A percentile compares a stretch with the other conserved stretches of the same genome.
Conservation (phyloP, 2,113 vertebrate species). For the Promerops cafer region DNA sequence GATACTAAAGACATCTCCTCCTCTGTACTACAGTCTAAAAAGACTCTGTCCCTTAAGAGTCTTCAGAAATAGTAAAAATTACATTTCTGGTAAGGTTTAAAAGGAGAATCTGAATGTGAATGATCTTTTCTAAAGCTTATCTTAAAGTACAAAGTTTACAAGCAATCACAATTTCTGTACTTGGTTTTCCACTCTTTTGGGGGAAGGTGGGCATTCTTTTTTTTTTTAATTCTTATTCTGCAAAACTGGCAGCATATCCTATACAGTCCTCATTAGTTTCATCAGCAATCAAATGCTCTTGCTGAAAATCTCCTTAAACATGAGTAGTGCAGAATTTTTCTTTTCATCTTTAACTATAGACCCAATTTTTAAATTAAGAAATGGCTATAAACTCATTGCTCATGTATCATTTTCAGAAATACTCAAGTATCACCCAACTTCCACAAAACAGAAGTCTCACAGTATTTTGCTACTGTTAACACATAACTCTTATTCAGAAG, state of each 20-base stretch:
- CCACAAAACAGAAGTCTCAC: background rate
- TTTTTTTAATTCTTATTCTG: background rate
- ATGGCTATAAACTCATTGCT: background rate
- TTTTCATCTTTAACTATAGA: background rate
- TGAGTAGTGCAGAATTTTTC: background rate
- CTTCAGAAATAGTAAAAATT: background rate
- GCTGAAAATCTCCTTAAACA: background rate
- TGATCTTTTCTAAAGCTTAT: background rate
- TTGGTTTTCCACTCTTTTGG: background rate
- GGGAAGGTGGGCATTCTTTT: background rate
- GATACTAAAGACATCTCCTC: background rate
- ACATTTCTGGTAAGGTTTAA: background rate
- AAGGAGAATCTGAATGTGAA: background rate
- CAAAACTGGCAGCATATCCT: background rate
- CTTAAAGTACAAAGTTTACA: background rate
- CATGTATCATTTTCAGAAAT: background rate
- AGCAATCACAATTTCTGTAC: background rate
- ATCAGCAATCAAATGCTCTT: background rate
- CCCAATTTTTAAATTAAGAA: background rate
- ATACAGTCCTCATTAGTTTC: background rate
- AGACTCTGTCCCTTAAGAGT: background rate
- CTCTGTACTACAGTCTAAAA: background rate
- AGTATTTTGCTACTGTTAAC: background rate
- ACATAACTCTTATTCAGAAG: background rate
- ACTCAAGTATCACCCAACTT: background rate